Conservation (phyloP, 64 coral and sea anemone genomes). For the Dendrophyllia cribrosa region DNA sequence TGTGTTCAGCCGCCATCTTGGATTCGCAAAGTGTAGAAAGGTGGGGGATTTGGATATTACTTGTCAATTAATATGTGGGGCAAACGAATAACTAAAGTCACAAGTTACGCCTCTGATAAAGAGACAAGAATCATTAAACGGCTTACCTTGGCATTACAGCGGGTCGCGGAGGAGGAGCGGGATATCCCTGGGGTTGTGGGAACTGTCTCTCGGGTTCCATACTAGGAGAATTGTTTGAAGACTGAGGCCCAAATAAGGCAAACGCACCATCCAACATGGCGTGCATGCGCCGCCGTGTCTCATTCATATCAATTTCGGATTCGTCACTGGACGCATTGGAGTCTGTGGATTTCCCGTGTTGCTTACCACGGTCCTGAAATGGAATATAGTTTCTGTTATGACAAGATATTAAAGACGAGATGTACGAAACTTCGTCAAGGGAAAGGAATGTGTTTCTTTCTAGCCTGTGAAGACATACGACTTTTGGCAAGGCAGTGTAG, state of each 20-base stretch:
- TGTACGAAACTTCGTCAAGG: no score
- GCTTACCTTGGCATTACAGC: constrained; percentile 33
- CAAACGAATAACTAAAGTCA: no score
- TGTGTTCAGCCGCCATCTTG: no score
- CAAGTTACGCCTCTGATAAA: no score
- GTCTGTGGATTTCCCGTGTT: background rate
- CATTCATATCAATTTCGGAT: constrained; percentile 92
- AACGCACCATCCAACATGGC: constrained; percentile 92
- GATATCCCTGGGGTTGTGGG: constrained; percentile 2
- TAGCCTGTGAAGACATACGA: no score
- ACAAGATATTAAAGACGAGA: background rate
- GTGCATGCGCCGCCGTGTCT: constrained; percentile 90
- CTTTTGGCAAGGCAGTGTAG: no score
- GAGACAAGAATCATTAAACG: background rate
- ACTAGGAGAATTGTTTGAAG: constrained; percentile 34
- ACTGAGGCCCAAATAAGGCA: constrained; percentile 69
- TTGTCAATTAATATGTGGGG: no score
- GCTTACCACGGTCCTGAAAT: constrained; percentile 22
- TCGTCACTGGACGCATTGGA: constrained; percentile 68
- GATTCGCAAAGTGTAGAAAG: no score
- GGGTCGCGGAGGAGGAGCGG: background rate
- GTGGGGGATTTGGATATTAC: no score
- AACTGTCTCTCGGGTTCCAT: constrained; percentile 42
- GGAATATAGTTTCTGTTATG: background rate
- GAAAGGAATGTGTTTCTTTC: no score